Evolutionary conservation across 2,888 invertebrate genomes (phyloP).

Genomic region (Pimpla rufipes): DNA sequence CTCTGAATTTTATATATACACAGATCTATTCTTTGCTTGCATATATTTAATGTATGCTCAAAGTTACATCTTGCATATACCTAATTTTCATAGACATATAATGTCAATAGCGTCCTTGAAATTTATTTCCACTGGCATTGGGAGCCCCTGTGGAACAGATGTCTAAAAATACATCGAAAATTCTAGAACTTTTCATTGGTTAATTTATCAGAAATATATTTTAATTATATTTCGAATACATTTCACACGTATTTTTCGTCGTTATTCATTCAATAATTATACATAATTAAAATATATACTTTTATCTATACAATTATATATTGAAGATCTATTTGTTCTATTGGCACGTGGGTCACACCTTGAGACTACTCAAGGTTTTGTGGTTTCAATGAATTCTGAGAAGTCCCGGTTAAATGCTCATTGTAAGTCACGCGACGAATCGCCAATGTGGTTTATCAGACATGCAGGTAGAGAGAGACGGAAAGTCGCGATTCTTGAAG

Average conservation of each 20-base stretch:
- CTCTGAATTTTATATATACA: too few species aligned
- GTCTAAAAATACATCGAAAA: too few species aligned
- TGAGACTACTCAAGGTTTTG: slow-evolving; percentile 17
- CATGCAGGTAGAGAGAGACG: slow-evolving; percentile 6
- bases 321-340: background rate
- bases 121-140: slow-evolving; percentile 43
- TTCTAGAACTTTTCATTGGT: too few species aligned
- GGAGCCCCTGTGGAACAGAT: background rate
- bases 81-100: background rate
- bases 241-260: too few species aligned
- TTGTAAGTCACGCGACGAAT: slow-evolving; percentile 13
- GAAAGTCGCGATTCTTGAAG: slow-evolving; percentile 16
- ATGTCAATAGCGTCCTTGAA: slow-evolving; percentile 24
- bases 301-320: too few species aligned
- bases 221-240: too few species aligned
- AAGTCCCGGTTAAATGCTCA: background rate
- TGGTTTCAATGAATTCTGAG: slow-evolving; percentile 36
- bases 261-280: too few species aligned
- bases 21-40: background rate
- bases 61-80: background rate
- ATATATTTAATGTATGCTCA: background rate
- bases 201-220: too few species aligned
- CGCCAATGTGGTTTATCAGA: slow-evolving; percentile 19
- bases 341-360: background rate
- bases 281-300: too few species aligned